phyloP scores from a whole-genome alignment of 2,113 vertebrate genomes.

The Ursus arctos region DNA sequence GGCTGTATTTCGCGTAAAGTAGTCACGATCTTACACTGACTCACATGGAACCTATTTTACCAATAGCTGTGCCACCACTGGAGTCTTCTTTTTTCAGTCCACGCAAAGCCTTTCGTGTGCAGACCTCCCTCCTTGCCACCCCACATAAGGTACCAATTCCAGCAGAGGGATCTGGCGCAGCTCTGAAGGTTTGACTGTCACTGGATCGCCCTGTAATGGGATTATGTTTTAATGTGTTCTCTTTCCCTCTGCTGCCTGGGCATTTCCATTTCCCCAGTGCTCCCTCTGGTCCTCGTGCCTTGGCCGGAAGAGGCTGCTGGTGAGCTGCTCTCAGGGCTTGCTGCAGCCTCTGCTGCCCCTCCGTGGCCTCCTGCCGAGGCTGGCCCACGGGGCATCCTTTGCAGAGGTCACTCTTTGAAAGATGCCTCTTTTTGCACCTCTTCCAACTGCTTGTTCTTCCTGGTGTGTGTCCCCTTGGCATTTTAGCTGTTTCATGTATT shows the following conservation, averaged over 20 bases:
- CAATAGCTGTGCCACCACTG: neutral
- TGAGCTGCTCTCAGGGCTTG: neutral
- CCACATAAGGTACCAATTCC: slow-evolving; percentile 11
- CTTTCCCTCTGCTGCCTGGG: neutral
- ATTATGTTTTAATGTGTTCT: neutral
- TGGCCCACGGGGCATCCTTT: neutral
- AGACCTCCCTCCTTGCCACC: neutral
- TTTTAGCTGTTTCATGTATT: slow-evolving; percentile 50
- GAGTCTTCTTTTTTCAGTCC: neutral
- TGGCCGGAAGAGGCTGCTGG: neutral
- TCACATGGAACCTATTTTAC: neutral
- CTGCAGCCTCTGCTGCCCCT: neutral
- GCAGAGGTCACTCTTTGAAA: slow-evolving; percentile 31
- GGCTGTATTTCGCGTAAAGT: neutral
- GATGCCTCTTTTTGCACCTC: slow-evolving; percentile 7
- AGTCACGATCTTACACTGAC: neutral
- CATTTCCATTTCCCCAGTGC: neutral
- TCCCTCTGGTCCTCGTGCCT: neutral
- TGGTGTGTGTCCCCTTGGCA: neutral
- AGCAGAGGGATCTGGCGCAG: neutral
- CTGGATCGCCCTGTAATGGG: neutral
- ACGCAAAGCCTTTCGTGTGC: neutral
- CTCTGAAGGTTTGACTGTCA: neutral
- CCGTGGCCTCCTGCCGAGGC: neutral
- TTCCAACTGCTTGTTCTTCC: neutral